These are phyloP conservation scores for Lepidocyrtoides sp. DNA, from an alignment of 2,888 invertebrate species.

Conservation along the genomic window DNA sequence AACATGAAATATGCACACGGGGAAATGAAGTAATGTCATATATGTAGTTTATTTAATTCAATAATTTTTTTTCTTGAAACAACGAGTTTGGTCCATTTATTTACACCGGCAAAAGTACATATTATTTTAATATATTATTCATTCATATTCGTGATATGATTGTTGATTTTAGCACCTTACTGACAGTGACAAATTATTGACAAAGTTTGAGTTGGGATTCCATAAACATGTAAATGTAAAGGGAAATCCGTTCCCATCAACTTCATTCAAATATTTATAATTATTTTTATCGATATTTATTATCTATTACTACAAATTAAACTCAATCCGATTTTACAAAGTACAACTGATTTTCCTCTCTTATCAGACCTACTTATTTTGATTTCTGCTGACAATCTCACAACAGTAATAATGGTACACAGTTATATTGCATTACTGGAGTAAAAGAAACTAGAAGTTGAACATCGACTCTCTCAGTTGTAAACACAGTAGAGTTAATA, in stretches of 20 bases:
- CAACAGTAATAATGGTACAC: too few relatives aligned
- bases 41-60: too few relatives aligned
- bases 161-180: constrained; percentile 27
- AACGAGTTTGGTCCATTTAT: constrained; percentile 57
- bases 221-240: not conserved
- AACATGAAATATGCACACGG: not conserved
- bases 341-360: not conserved
- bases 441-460: not conserved
- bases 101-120: constrained; percentile 34
- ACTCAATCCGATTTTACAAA: not conserved
- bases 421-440: not conserved
- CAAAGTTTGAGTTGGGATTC: not conserved
- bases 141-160: not conserved
- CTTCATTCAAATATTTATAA: not conserved
- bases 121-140: not conserved
- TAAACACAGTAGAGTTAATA: too few relatives aligned
- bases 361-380: too few relatives aligned
- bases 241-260: not conserved
- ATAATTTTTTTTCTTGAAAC: constrained; percentile 49
- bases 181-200: constrained; percentile 26
- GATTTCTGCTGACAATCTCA: too few relatives aligned
- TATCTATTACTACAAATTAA: not conserved
- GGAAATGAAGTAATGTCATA: too few relatives aligned
- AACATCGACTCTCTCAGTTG: not conserved
- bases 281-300: not conserved